Base-by-base conservation (phyloP, 2,113 vertebrate species). In the Bambusicola thoracicus region DNA sequence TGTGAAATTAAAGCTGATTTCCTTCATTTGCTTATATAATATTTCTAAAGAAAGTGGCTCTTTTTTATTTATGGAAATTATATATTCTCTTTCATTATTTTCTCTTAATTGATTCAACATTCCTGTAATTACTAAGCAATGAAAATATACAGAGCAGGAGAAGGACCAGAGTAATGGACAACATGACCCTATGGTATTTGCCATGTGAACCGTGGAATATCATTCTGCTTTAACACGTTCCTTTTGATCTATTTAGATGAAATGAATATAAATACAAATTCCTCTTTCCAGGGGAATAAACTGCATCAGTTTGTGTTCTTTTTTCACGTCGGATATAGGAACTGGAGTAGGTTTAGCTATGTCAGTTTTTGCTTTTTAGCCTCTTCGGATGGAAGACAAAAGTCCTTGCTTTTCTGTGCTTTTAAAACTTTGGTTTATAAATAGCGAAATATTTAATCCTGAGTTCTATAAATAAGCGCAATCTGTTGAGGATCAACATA, bases 1-100 rank as follows among this genome's bases (percentile, higher is more conserved):
- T 95, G 94, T 87, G 94, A 92, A 94, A 93, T 94, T 93, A 93
- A 94, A 95, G 81, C 81, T 80, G 79, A 87, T 96, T 96, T 92
- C 80, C 76, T 90, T 96, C 41, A 36, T 89, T 78, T 77, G 63
- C 85, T 90, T 94, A 74, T 92, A 56, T 93, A 88, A 87, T 67
- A 94, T 87, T 95, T 92, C 84, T 92, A 89, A 95, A 95, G 87
- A 95, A 48, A 44, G 70, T 77, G 43, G 32, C 44, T 94, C 69
- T 93, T 90, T 32, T 92, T 97, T 94, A 95, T 97, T 96, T 95
- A 79, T 69, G 95, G 90, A 92, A 94, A 93, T 89, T 92, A 90
- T 78, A 89, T 84, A 94, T 94, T 94, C 89, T 68, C 59, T 92
- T 87, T 90, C 89, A 95, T 91, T 96, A 93, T 87, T 95, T 92